Percentiles rank a stretch among this genome's conserved stretches.
These are phyloP conservation scores for Drosophila sproati DNA, from an alignment of 1,140 invertebrate genomes.

Conservation along the genomic window DNA sequence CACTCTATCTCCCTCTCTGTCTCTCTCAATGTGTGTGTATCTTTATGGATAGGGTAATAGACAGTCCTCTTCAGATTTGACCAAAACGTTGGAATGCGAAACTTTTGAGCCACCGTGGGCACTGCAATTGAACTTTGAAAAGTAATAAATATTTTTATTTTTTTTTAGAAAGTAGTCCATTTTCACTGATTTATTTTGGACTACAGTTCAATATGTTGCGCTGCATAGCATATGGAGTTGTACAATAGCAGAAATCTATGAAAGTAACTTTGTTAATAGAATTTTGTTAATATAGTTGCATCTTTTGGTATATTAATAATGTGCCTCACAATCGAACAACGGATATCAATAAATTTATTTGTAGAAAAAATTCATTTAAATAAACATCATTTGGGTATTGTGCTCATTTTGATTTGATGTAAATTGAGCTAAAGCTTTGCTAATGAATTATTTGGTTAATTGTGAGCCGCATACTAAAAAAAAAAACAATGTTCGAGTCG, in stretches of 20 bases:
- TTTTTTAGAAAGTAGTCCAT: slow-evolving; percentile 26
- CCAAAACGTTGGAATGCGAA: slow-evolving; percentile 22
- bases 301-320: no score
- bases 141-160: neutral
- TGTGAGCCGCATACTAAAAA: neutral
- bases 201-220: neutral
- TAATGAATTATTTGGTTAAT: neutral
- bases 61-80: slow-evolving; percentile 30
- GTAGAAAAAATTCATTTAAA: no score
- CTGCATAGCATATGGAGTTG: no score
- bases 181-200: slow-evolving; percentile 11
- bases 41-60: slow-evolving; percentile 24
- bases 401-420: no score
- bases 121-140: slow-evolving; percentile 37
- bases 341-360: no score
- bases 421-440: neutral
- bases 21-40: neutral
- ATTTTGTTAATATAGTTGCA: neutral
- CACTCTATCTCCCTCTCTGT: slow-evolving; percentile 1
- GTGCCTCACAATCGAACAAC: no score
- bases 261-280: neutral
- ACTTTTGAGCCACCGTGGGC: slow-evolving; percentile 13
- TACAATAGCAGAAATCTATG: no score
- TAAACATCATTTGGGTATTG: no score
- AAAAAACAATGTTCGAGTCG: neutral